Evolutionary conservation across 1,140 invertebrate genomes (phyloP).

Genomic region (Macrosteles quadrilineatus): DNA sequence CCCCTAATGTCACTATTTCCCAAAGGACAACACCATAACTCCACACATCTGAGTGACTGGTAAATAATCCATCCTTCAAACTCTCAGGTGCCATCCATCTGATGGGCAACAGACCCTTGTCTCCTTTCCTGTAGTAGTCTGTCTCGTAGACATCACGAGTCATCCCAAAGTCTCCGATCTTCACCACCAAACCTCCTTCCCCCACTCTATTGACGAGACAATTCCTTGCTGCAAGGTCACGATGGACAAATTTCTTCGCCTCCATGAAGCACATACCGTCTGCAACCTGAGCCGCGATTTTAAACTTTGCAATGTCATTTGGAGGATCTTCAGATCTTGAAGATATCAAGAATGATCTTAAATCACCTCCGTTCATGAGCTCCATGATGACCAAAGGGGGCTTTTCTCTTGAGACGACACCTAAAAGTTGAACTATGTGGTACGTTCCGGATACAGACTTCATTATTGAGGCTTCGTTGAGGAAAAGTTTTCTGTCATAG

Average conservation of each 20-base stretch:
- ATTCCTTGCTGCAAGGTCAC: slow-evolving; percentile 96
- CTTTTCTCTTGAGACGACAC: slow-evolving; percentile 90
- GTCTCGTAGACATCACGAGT: slow-evolving; percentile 96
- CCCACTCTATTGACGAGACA: slow-evolving; percentile 83
- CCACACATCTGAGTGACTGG: slow-evolving; percentile 92
- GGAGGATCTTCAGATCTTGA: slow-evolving; percentile 50
- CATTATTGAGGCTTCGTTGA: slow-evolving; percentile 95
- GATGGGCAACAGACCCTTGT: slow-evolving; percentile 79
- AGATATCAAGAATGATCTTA: slow-evolving; percentile 85
- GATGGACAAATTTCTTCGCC: slow-evolving; percentile 93
- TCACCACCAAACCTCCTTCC: slow-evolving; percentile 77
- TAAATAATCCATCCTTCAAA: slow-evolving; percentile 92
- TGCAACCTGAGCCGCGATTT: slow-evolving; percentile 96
- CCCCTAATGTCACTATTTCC: slow-evolving; percentile 97
- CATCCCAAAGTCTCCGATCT: slow-evolving; percentile 96
- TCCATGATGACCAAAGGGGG: slow-evolving; percentile 97
- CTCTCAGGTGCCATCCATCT: slow-evolving; percentile 96
- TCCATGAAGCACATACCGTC: slow-evolving; percentile 98
- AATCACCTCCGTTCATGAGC: slow-evolving; percentile 92
- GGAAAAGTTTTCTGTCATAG: slow-evolving; percentile 79
- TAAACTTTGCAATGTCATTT: slow-evolving; percentile 48
- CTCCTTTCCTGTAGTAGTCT: slow-evolving; percentile 94
- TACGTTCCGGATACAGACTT: slow-evolving; percentile 77
- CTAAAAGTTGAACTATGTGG: slow-evolving; percentile 91
- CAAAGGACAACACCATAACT: slow-evolving; percentile 95